Conservation (phyloP, 30 jellyfish, hydroid and myxozoan species). For the Turritopsis rubra region DNA sequence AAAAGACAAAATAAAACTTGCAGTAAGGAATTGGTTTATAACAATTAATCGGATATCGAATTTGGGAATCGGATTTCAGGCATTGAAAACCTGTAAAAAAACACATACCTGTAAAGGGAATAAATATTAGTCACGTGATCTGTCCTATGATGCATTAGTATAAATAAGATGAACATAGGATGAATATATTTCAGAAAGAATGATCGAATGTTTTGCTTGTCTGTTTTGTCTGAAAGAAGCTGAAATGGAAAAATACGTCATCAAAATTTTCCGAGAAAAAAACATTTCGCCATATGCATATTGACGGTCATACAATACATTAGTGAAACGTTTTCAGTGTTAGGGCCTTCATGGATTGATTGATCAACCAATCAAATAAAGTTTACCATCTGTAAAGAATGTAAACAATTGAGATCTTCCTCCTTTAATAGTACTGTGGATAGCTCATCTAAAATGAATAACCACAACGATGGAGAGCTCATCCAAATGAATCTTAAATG, state of each 20-base stretch:
- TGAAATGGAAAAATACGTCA: background rate
- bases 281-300: too few relatives aligned
- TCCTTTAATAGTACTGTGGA: background rate
- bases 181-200: background rate
- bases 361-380: background rate
- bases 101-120: background rate
- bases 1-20: background rate
- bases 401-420: background rate
- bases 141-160: background rate
- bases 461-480: background rate
- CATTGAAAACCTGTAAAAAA: too few relatives aligned
- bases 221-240: background rate
- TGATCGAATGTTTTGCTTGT: background rate
- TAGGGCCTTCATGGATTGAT: too few relatives aligned
- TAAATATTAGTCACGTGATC: background rate
- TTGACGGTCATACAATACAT: too few relatives aligned
- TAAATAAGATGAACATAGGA: background rate
- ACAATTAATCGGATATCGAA: background rate
- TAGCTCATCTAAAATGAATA: background rate
- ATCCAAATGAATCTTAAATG: too few relatives aligned
- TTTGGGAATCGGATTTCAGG: background rate
- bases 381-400: background rate
- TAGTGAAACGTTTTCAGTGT: too few relatives aligned
- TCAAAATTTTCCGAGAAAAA: background rate
- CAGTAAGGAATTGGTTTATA: background rate